These are phyloP conservation scores for Vombatus ursinus DNA, from an alignment of 2,113 vertebrate genomes.

Conservation along the genomic window DNA sequence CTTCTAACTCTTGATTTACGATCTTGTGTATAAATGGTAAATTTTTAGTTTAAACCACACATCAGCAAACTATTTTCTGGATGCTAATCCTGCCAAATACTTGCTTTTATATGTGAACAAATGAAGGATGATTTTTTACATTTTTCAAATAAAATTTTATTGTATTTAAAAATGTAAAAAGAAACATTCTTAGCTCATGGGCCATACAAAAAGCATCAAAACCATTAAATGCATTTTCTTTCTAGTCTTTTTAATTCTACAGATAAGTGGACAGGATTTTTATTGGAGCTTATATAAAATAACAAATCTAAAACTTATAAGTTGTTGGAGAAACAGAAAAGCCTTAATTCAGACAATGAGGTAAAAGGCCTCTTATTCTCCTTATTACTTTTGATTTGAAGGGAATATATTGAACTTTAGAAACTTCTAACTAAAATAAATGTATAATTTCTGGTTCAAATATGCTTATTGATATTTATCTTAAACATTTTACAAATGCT, in stretches of 20 bases:
- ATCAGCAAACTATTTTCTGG: too few species aligned
- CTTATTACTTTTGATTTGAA: constrained; percentile 25
- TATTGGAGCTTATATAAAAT: neutral
- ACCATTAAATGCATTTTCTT: neutral
- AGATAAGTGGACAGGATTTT: too few species aligned
- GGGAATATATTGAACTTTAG: constrained; percentile 9
- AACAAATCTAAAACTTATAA: neutral
- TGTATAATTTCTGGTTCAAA: constrained; percentile 28
- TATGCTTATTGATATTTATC: constrained; percentile 29
- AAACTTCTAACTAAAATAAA: constrained; percentile 43
- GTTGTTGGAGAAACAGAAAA: neutral
- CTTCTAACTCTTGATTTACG: too few species aligned
- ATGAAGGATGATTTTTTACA: too few species aligned
- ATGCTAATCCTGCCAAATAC: too few species aligned
- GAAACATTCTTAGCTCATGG: too few species aligned
- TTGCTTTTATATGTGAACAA: too few species aligned
- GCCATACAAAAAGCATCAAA: neutral
- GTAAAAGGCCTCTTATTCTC: neutral
- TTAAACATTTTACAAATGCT: neutral
- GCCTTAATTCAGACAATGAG: neutral
- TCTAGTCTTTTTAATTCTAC: neutral
- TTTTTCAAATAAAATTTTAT: too few species aligned
- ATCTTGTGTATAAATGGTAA: too few species aligned
- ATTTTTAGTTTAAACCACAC: too few species aligned
- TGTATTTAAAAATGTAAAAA: too few species aligned